These are phyloP conservation scores for Gymnoscopelus braueri DNA, from an alignment of 2,797 vertebrate genomes.

Conservation along the genomic window DNA sequence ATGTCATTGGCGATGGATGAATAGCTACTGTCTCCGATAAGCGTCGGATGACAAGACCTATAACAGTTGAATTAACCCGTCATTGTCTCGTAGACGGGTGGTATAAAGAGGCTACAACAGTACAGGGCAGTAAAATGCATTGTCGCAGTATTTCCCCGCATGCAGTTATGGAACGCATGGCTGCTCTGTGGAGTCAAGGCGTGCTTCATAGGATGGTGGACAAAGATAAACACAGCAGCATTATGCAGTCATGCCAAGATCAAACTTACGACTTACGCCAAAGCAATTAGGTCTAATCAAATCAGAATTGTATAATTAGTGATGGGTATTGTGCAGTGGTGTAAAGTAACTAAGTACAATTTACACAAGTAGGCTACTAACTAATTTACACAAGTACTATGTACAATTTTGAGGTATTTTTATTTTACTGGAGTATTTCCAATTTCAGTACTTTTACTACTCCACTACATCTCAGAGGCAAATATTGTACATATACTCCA, in stretches of 20 bases:
- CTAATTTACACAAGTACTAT: too few relatives aligned
- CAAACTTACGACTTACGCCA: not conserved
- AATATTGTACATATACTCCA: too few relatives aligned
- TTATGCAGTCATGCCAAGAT: not conserved
- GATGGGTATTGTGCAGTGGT: not conserved
- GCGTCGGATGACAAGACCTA: not conserved
- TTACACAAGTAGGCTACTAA: too few relatives aligned
- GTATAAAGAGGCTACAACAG: not conserved
- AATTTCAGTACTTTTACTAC: too few relatives aligned
- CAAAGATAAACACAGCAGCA: not conserved
- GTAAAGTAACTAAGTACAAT: too few relatives aligned
- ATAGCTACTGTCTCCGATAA: constrained; percentile 7
- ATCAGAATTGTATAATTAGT: not conserved
- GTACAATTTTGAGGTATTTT: too few relatives aligned
- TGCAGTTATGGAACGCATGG: constrained; percentile 70
- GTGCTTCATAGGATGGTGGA: not conserved
- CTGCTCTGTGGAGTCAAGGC: constrained; percentile 56
- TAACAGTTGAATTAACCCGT: not conserved
- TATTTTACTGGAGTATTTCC: too few relatives aligned
- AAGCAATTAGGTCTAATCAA: not conserved
- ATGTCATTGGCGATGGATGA: too few relatives aligned
- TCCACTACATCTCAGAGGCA: too few relatives aligned
- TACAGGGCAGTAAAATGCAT: constrained; percentile 24
- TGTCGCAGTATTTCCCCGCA: constrained; percentile 81
- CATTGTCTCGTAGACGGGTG: constrained; percentile 31